A percentile compares a stretch with the other conserved stretches of the same genome.
Evolutionary conservation across 2,113 vertebrate genomes (phyloP).

Genomic region (Thinocorus orbignyianus): DNA sequence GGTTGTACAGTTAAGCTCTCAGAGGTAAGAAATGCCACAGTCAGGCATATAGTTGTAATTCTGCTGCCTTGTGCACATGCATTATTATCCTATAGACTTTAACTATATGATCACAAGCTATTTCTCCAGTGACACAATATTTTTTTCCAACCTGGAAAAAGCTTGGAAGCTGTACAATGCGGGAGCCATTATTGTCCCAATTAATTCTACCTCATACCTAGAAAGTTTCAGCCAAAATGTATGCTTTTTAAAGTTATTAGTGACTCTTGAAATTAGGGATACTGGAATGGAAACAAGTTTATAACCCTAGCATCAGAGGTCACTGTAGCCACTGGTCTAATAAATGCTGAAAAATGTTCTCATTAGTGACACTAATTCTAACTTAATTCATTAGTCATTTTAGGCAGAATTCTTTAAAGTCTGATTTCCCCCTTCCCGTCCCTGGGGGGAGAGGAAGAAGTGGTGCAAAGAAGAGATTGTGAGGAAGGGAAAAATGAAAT

Average conservation of each 20-base stretch:
- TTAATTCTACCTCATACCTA: background rate
- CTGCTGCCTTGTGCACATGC: background rate
- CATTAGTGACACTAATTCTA: background rate
- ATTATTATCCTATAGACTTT: background rate
- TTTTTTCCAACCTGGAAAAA: background rate
- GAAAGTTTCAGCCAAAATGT: background rate
- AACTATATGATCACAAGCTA: background rate
- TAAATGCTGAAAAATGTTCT: background rate
- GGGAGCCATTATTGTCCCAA: background rate
- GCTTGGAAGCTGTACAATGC: background rate
- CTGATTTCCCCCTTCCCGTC: accelerated
- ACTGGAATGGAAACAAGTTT: background rate
- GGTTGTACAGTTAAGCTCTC: background rate
- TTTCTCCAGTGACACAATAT: background rate
- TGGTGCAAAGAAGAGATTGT: background rate
- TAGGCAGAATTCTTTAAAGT: background rate
- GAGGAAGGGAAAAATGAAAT: background rate
- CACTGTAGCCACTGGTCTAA: background rate
- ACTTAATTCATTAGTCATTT: background rate
- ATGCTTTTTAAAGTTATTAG: background rate
- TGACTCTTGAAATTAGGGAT: background rate
- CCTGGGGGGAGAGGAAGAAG: background rate
- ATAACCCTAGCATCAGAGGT: background rate
- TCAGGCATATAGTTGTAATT: accelerated
- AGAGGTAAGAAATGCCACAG: background rate